phyloP scores from a whole-genome alignment of 2,113 vertebrate species.

The Strigops habroptila region DNA sequence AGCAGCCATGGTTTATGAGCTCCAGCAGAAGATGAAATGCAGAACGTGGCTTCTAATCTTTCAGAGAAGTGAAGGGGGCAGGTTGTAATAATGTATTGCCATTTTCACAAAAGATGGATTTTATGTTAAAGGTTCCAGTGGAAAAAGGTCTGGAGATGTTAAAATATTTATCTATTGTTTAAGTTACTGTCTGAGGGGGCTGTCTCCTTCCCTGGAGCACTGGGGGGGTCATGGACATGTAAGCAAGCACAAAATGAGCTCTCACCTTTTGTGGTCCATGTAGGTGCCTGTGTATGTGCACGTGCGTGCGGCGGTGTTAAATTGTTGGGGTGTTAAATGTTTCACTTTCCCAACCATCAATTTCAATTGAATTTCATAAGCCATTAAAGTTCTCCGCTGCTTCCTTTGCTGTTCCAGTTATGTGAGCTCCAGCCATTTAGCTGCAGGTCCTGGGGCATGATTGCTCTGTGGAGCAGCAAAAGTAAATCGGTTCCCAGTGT shows the following conservation, averaged over 20 bases:
- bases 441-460: conserved; percentile 51
- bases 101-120: neutral
- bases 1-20: neutral
- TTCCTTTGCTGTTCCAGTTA: conserved; percentile 46
- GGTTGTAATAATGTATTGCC: neutral
- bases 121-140: neutral
- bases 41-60: neutral
- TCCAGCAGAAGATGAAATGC: neutral
- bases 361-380: conserved; percentile 62
- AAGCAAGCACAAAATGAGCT: neutral
- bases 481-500: conserved; percentile 53
- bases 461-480: conserved; percentile 45
- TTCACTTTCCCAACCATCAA: conserved; percentile 30
- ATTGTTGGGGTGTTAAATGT: conserved; percentile 29
- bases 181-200: neutral
- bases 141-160: neutral
- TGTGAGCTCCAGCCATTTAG: conserved; percentile 40
- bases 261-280: neutral
- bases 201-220: neutral
- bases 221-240: fast-evolving
- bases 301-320: fast-evolving
- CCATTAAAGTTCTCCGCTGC: conserved; percentile 33
- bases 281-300: neutral
- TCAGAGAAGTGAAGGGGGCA: neutral
- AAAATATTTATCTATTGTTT: neutral